phyloP scores from a whole-genome alignment of 2,797 vertebrate genomes.

The Darevskia mixta region DNA sequence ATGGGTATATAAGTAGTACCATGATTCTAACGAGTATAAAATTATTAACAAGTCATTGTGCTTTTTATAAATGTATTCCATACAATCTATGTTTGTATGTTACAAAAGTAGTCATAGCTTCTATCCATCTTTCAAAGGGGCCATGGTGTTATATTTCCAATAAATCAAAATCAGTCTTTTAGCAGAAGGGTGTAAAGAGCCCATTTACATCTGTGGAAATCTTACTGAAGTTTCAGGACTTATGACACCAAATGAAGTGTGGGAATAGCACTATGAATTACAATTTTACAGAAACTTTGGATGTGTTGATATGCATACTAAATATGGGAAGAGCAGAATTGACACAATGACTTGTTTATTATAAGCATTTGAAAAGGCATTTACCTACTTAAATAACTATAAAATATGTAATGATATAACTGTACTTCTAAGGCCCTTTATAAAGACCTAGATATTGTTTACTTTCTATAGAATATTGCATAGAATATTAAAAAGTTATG shows the following conservation, averaged over 20 bases:
- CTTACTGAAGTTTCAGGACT: neutral
- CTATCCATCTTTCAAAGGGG: no score
- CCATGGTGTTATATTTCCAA: no score
- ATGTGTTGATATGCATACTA: slow-evolving; percentile 69
- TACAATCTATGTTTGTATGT: no score
- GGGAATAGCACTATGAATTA: slow-evolving; percentile 66
- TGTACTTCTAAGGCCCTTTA: neutral
- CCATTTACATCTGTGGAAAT: neutral
- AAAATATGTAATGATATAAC: neutral
- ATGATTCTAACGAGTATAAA: no score
- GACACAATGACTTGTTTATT: slow-evolving; percentile 43
- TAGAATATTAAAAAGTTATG: neutral
- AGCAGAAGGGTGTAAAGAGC: no score
- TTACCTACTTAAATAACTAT: neutral
- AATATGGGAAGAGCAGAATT: slow-evolving; percentile 58
- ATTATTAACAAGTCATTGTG: no score
- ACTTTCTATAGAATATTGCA: neutral
- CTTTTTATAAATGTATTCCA: no score
- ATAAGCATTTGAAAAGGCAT: slow-evolving; percentile 38
- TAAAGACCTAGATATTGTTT: neutral
- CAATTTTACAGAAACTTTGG: slow-evolving; percentile 68
- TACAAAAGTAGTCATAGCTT: no score
- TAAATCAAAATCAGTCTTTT: no score
- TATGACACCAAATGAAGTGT: neutral
- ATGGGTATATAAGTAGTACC: no score